Evolutionary conservation across 1,140 invertebrate genomes (phyloP).

Genomic region (Pantala flavescens): DNA sequence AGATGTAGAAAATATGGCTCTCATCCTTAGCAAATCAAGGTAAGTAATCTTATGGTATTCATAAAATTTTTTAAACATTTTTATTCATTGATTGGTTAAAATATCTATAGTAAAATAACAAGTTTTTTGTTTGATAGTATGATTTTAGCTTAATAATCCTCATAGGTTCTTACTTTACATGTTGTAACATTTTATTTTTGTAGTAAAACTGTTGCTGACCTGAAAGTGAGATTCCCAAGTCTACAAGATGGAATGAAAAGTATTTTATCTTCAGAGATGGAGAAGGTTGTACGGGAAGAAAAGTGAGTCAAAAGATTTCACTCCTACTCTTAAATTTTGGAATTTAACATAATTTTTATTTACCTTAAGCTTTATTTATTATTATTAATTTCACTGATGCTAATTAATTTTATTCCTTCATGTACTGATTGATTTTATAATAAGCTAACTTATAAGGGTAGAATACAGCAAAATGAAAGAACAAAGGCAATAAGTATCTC

Average conservation of each 20-base stretch:
- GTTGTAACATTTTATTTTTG: not conserved
- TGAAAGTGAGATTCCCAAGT: constrained; percentile 82
- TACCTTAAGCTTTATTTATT: constrained; percentile 5
- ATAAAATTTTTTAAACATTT: not conserved
- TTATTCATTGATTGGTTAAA: too few species aligned
- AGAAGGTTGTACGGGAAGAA: constrained; percentile 85
- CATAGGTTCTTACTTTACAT: not conserved
- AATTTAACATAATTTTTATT: too few species aligned
- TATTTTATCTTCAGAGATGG: constrained; percentile 84
- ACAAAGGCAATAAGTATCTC: too few species aligned
- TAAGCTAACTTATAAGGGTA: too few species aligned
- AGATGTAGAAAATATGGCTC: constrained; percentile 92
- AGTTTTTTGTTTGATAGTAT: too few species aligned
- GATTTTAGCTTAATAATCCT: not conserved
- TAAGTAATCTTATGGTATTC: constrained; percentile 26
- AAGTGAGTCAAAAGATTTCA: constrained; percentile 45
- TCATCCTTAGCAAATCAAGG: constrained; percentile 77
- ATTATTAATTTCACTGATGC: too few species aligned
- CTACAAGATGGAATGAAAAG: constrained; percentile 82
- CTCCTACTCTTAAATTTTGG: too few species aligned
- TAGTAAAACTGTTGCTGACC: constrained; percentile 88
- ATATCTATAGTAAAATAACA: too few species aligned
- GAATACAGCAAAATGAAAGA: too few species aligned
- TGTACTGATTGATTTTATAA: too few species aligned
- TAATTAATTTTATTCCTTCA: too few species aligned